Conservation (phyloP, 1,140 invertebrate genomes). For the Habropoda laboriosa region DNA sequence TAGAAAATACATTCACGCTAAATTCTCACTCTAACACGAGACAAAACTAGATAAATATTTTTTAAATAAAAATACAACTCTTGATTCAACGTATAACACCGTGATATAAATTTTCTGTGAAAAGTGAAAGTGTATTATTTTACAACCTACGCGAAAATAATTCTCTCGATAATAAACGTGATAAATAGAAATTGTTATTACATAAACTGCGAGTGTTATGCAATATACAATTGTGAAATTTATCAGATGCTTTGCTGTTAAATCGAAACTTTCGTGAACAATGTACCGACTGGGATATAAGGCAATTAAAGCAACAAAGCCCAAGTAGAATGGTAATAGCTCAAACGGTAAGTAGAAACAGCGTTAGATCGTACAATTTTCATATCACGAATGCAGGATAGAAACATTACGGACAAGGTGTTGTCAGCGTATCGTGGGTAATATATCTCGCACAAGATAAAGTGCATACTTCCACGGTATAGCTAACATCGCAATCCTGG, state of each 20-base stretch:
- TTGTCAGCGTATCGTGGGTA: constrained; percentile 7
- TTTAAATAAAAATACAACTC: too few species aligned
- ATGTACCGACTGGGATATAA: too few species aligned
- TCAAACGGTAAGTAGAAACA: background rate
- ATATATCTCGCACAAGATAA: constrained; percentile 15
- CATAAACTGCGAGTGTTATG: too few species aligned
- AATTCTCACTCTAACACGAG: too few species aligned
- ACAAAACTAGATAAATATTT: too few species aligned
- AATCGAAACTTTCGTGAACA: too few species aligned
- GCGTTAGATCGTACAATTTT: background rate
- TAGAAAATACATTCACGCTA: too few species aligned
- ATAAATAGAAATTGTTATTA: too few species aligned
- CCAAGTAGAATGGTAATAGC: background rate
- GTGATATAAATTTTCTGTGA: background rate
- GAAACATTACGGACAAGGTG: constrained; percentile 5
- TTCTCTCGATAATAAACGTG: too few species aligned
- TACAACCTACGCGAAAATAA: background rate
- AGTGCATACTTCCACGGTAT: background rate
- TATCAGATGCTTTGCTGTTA: too few species aligned
- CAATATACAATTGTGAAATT: too few species aligned
- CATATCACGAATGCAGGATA: background rate
- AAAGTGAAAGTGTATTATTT: background rate
- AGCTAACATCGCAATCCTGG: background rate
- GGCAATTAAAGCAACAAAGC: background rate
- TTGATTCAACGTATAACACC: too few species aligned